Base-by-base conservation (phyloP, 2,888 invertebrate genomes). In the Polymixis lichenea region DNA sequence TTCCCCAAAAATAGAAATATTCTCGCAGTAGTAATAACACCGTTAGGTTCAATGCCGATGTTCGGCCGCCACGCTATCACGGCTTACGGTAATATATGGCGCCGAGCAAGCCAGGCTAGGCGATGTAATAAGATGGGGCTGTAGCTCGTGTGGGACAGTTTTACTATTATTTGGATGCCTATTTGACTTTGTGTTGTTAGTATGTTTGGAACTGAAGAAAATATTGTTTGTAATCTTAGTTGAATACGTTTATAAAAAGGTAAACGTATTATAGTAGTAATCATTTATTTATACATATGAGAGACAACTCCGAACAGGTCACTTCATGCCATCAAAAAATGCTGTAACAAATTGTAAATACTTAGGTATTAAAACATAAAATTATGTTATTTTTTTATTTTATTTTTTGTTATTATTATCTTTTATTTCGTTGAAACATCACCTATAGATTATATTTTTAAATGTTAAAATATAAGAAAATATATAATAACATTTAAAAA, bases 81-180 rank as follows among this genome's bases (percentile, higher is more conserved):
- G 55, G 72, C 81, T 83, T 76, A 81, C 67, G 25, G 69, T 81
- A 79, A 86, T 72, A 78, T 86, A 87, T 73, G 81, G 78, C 38
- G 17, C 19, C 75, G 71, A 51, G 69, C 76, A 72, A 75, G 76
- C 75, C 72, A 72, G 55, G 69, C 77, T 49, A 66, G 64, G 80
- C 66, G 62, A 58, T 58, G 65, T 71, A 81, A 81, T 83, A 87
- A 83, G 78, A 86, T 70, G 77, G 80, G 49, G 49, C 51, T 72
- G 46, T 38, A 60, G 53, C 76, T 75, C 17, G 51, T 55, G 70
- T 25, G 60, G 65, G 71, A 75, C 81, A 72, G 55, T 81, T 76
- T 72, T 76, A 85, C 56, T 81, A 61, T 66, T 72, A 66, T 85
- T 76, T 51, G 66, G 32, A 53, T 53, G 56, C 68, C 72, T 66